phyloP scores from a whole-genome alignment of 2,888 invertebrate species.

The Lasioglossum villosulum region DNA sequence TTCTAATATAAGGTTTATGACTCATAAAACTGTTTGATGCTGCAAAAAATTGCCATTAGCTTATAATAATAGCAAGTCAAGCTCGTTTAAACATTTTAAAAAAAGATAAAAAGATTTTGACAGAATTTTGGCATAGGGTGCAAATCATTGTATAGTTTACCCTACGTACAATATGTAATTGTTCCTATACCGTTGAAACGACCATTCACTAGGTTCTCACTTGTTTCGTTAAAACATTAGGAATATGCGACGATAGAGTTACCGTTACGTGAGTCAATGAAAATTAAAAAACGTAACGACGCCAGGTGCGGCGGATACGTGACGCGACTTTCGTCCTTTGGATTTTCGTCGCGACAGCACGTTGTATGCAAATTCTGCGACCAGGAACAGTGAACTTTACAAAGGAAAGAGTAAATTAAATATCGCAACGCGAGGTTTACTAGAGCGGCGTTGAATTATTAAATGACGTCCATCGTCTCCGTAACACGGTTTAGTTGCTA shows the following conservation, averaged over 20 bases:
- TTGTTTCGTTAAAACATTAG: not conserved
- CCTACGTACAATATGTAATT: too few species aligned
- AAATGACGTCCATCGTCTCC: constrained; percentile 19
- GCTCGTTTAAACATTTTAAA: too few species aligned
- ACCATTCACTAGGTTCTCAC: too few species aligned
- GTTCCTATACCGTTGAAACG: too few species aligned
- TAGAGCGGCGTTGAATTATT: constrained; percentile 20
- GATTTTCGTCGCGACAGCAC: constrained; percentile 23
- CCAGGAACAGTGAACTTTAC: constrained; percentile 26
- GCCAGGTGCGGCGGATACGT: constrained; percentile 36
- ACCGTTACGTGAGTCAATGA: not conserved
- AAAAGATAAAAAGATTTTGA: too few species aligned
- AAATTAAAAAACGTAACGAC: constrained; percentile 52
- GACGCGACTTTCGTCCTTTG: constrained; percentile 42
- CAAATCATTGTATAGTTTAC: too few species aligned
- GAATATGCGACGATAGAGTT: not conserved
- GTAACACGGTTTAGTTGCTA: not conserved
- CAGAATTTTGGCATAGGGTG: too few species aligned
- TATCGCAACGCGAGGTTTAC: constrained; percentile 23
- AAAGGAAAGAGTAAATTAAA: constrained; percentile 49
- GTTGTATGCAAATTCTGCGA: constrained; percentile 52
- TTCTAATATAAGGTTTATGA: too few species aligned
- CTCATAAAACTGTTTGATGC: too few species aligned
- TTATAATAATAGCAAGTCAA: too few species aligned
- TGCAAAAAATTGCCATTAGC: too few species aligned